A percentile compares a stretch with the other conserved stretches of the same genome.
Conservation (phyloP, 2,797 vertebrate genomes). For the Hippopotamyrus pictus region DNA sequence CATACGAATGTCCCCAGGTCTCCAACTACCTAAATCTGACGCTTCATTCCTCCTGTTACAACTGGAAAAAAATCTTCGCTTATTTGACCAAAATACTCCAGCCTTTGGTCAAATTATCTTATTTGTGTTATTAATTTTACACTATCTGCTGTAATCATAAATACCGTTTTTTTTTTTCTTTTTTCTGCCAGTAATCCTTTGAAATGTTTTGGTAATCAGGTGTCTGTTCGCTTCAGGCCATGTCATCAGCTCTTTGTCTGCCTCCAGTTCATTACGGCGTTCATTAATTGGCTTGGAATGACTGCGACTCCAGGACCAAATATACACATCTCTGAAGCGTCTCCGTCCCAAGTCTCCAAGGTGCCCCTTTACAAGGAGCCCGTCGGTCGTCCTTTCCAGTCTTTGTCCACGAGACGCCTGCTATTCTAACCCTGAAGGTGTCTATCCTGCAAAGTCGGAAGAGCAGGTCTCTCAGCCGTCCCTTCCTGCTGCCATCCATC, state of each 20-base stretch:
- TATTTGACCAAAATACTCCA: neutral
- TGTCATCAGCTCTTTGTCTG: neutral
- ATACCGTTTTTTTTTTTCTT: neutral
- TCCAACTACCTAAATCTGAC: neutral
- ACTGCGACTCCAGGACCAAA: neutral
- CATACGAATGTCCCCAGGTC: neutral
- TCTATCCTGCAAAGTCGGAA: neutral
- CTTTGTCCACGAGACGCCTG: neutral
- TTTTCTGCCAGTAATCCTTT: neutral
- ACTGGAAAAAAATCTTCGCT: neutral
- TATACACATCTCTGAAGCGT: neutral
- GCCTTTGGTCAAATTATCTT: neutral
- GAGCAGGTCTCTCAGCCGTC: neutral
- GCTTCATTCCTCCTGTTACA: neutral
- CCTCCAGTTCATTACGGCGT: conserved; percentile 2
- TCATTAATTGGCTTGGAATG: conserved; percentile 1
- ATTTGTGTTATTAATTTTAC: neutral
- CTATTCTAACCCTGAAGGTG: neutral
- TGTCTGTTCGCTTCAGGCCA: neutral
- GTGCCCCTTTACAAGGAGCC: neutral
- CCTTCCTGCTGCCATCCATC: neutral
- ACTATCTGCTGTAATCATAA: neutral
- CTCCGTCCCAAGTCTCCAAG: neutral
- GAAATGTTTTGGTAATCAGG: conserved; percentile 4
- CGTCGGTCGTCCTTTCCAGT: neutral